These are phyloP conservation scores for Mythimna loreyi DNA, from an alignment of 2,888 invertebrate genomes.

Conservation along the genomic window DNA sequence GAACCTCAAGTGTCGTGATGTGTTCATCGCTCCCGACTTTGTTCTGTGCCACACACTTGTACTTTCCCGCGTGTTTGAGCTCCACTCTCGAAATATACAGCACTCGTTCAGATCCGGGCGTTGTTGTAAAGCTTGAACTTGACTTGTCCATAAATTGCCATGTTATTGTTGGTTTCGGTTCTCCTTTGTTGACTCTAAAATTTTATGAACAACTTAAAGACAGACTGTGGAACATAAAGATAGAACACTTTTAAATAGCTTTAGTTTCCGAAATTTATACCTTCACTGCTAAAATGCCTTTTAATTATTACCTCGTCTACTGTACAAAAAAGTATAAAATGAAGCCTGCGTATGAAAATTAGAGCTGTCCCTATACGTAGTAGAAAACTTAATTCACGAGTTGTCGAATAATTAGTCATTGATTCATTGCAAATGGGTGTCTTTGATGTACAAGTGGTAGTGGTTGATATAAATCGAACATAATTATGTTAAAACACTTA, in stretches of 20 bases:
- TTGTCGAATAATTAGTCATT: not conserved
- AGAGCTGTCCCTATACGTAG: no score
- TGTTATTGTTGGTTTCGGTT: slow-evolving; percentile 40
- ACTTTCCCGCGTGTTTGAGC: slow-evolving; percentile 31
- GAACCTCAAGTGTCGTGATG: slow-evolving; percentile 38
- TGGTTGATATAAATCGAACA: not conserved
- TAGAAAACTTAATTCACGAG: not conserved
- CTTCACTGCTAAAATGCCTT: not conserved
- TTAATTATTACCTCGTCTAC: not conserved
- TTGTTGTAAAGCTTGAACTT: not conserved
- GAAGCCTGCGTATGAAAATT: not conserved
- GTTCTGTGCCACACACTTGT: slow-evolving; percentile 50
- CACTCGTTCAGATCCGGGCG: slow-evolving; percentile 1
- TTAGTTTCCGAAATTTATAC: not conserved
- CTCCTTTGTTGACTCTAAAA: slow-evolving; percentile 38
- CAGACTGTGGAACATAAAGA: not conserved
- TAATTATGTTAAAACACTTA: slow-evolving; percentile 14
- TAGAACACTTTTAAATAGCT: not conserved
- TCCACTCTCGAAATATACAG: slow-evolving; percentile 23
- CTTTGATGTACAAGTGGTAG: not conserved
- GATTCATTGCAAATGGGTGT: not conserved
- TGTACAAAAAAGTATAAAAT: not conserved
- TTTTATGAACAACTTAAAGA: not conserved
- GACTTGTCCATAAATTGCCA: slow-evolving; percentile 34
- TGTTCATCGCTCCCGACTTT: slow-evolving; percentile 29